A percentile compares a stretch with the other conserved stretches of the same genome.
phyloP scores from a whole-genome alignment of 2,797 vertebrate genomes.

The Craterocephalus amniculus region DNA sequence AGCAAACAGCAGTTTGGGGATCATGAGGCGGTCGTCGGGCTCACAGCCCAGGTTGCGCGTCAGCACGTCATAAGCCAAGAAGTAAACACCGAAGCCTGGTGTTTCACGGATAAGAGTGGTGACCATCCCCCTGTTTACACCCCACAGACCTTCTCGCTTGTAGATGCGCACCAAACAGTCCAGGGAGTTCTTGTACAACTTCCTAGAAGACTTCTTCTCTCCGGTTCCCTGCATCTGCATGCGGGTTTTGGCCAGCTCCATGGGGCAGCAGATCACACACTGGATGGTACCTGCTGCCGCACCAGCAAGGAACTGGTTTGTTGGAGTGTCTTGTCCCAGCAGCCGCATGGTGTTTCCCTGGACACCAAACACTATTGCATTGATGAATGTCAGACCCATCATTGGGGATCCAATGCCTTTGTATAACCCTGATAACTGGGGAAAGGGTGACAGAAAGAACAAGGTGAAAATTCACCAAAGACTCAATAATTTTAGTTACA shows the following conservation, averaged over 20 bases:
- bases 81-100: slow-evolving; percentile 96
- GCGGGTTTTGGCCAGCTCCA: slow-evolving; percentile 98
- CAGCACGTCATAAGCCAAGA: slow-evolving; percentile 91
- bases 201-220: slow-evolving; percentile 85
- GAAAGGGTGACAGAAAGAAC: slow-evolving; percentile 6
- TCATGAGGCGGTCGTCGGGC: slow-evolving; percentile 87
- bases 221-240: slow-evolving; percentile 97
- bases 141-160: slow-evolving; percentile 88
- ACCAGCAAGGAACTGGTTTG: slow-evolving; percentile 94
- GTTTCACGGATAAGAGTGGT: slow-evolving; percentile 93
- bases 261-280: slow-evolving; percentile 95
- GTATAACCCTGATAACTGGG: slow-evolving; percentile 91
- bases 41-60: slow-evolving; percentile 91
- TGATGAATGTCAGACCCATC: slow-evolving; percentile 99
- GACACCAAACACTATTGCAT: slow-evolving; percentile 95
- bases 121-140: slow-evolving; percentile 93
- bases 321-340: slow-evolving; percentile 89
- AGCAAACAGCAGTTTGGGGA: slow-evolving; percentile 93
- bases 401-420: slow-evolving; percentile 98
- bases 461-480: not conserved
- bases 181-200: slow-evolving; percentile 93
- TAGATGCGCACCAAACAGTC: slow-evolving; percentile 95
- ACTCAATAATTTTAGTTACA: not conserved
- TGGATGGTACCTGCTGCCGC: slow-evolving; percentile 93
- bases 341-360: slow-evolving; percentile 92